Evolutionary conservation across 2,888 invertebrate genomes (phyloP).

Genomic region (Chymomyza caudatula): DNA sequence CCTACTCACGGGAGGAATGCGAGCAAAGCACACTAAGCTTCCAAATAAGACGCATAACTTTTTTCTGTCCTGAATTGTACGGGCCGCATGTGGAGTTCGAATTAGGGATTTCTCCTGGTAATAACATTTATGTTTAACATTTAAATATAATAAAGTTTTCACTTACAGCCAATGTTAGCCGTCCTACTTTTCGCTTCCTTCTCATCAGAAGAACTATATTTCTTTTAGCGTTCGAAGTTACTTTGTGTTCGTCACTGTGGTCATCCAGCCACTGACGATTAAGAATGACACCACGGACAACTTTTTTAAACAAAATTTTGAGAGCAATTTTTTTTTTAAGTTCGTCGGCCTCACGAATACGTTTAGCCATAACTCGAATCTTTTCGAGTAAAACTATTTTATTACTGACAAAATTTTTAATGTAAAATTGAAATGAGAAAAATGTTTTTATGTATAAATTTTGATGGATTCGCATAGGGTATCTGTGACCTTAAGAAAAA

Average conservation of each 20-base stretch:
- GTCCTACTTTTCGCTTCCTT: slow-evolving; percentile 79
- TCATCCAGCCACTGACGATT: slow-evolving; percentile 76
- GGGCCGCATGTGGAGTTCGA: slow-evolving; percentile 79
- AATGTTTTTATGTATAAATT: background rate
- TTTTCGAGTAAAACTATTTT: no score
- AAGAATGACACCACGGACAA: slow-evolving; percentile 80
- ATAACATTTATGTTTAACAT: background rate
- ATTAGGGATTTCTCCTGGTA: slow-evolving; percentile 82
- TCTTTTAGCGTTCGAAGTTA: slow-evolving; percentile 71
- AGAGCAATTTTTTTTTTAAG: slow-evolving; percentile 77
- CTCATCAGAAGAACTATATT: slow-evolving; percentile 81
- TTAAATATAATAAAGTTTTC: background rate
- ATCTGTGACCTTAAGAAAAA: no score
- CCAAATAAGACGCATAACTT: slow-evolving; percentile 81
- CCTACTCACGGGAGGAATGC: slow-evolving; percentile 79
- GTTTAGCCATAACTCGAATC: slow-evolving; percentile 32
- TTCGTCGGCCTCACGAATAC: slow-evolving; percentile 36
- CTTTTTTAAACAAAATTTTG: slow-evolving; percentile 80
- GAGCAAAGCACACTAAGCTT: slow-evolving; percentile 82
- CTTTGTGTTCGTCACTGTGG: slow-evolving; percentile 46
- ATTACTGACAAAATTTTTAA: background rate
- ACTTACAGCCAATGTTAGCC: slow-evolving; percentile 79
- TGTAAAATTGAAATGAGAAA: background rate
- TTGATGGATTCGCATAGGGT: background rate
- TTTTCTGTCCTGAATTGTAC: slow-evolving; percentile 81